Evolutionary conservation across 2,797 vertebrate species (phyloP), one percentile per base, ranked within the genome.

Genomic region (Cyclopterus lumpus): DNA sequence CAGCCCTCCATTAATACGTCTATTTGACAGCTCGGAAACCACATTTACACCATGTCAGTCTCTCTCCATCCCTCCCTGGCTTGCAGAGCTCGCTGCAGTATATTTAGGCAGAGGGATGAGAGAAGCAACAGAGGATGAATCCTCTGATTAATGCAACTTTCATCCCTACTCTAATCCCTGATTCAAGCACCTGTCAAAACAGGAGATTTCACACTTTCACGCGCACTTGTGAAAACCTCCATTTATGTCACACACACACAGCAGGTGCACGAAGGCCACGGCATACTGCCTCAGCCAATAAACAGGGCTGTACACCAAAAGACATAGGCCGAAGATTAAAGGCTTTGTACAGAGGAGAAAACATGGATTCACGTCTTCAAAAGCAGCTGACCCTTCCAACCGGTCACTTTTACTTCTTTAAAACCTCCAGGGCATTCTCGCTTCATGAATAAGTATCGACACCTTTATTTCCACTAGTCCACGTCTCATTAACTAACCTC

Each of bases 171-270:
- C 75, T 93, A 90, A 92, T 92, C 87, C 90, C 80, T 4, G 62
- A 80, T 89, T 92, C 87, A 76, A 88, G 84, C 89, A 91, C 87
- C 92, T 94, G 89, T 93, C 93, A 93, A 92, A 93, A 92, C 87
- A 92, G 80, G 79, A 91, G 84, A 75, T 84, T 86, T 87, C 71
- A 71, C 81, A 61, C 79, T 84, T 86, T 87, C 71, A 71, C 81
- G 59, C 79, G 73, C 71, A 79, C 78, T 73, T 60, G 59, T 59
- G 67, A 84, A 83, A 90, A 82, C 71, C 83, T 63, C 71, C 66
- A 68, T 68, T 86, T 77, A 77, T 82, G 77, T 79, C 30, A 60
- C 55, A 70, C 67, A 16, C 46, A 53, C 70, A 49, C 20, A 42
- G 46, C 66, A 79, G 65, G 46, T 42, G 65, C 71, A 38, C 44